Base-by-base conservation (phyloP, 2,797 vertebrate species). In the Vespertilio murinus region DNA sequence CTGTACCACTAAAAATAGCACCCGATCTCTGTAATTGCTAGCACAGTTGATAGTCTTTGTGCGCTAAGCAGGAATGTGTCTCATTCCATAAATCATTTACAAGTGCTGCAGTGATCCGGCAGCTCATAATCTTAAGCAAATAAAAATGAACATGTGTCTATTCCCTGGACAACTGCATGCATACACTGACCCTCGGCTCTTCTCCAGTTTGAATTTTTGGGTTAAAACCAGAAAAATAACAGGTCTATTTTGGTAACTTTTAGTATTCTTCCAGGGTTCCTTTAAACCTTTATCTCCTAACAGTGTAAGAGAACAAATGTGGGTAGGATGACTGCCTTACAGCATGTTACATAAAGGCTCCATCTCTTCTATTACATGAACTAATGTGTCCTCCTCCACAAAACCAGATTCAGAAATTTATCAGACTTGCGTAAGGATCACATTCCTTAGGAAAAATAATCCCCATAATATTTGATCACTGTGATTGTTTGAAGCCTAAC, bases 51-150 rank as follows among this genome's bases (percentile, higher is more conserved):
- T 93, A 88, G 95, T 82, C 75, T 93, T 67, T 94, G 28, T 88
- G 30, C 47, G 33, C 71, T 96, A 96, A 97, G 90, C 93, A 96
- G 64, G 70, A 88, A 94, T 75, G 88, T 97, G 86, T 97, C 96
- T 92, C 69, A 95, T 93, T 96, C 86, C 83, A 96, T 96, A 94
- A 97, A 97, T 97, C 87, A 96, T 97, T 97, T 93, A 97, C 40
- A 2, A 94, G 59, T 45, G 45, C 90, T 79, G 28, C 35, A 95
- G 96, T 95, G 96, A 96, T 96, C 97, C 81, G 91, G 93, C 85
- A 89, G 74, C 93, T 94, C 20, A 87, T 94, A 97, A 91, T 96
- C 91, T 96, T 93, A 96, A 96, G 9, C 96, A 96, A 97, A 92
- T 95, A 89, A 93, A 94, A 97, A 96, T 85, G 54, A 70, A 94